Conservation (phyloP, 2,113 vertebrate species). For the Meleagris gallopavo region DNA sequence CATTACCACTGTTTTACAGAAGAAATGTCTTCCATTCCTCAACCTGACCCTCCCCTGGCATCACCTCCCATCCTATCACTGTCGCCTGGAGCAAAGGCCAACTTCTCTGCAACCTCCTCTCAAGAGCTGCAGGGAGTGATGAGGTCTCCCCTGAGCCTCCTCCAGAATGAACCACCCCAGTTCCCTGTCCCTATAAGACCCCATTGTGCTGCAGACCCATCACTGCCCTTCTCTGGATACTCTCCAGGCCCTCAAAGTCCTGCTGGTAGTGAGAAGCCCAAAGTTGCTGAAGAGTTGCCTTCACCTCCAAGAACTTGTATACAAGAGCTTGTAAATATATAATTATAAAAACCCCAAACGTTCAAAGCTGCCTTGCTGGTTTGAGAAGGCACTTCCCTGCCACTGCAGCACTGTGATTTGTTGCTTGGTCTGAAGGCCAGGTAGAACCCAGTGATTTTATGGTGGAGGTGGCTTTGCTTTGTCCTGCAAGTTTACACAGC, state of each 20-base stretch:
- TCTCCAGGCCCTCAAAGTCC: background rate
- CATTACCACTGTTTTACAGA: too few relatives aligned
- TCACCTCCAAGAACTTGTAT: background rate
- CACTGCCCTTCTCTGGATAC: too few relatives aligned
- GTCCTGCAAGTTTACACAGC: background rate
- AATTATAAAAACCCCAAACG: conserved; percentile 29
- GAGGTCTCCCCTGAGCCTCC: too few relatives aligned
- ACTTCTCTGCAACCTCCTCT: background rate
- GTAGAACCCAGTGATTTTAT: background rate
- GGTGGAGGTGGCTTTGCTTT: background rate
- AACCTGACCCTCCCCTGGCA: too few relatives aligned
- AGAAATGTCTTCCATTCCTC: too few relatives aligned
- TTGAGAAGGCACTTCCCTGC: conserved; percentile 19
- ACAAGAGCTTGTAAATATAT: background rate
- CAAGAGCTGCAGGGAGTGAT: too few relatives aligned
- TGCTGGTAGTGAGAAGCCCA: too few relatives aligned
- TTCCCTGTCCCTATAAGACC: too few relatives aligned
- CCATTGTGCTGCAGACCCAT: too few relatives aligned
- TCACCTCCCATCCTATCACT: too few relatives aligned
- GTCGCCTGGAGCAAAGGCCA: too few relatives aligned
- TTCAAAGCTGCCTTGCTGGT: conserved; percentile 27
- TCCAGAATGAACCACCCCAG: too few relatives aligned
- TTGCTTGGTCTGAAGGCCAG: background rate
- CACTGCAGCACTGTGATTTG: background rate
- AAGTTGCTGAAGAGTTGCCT: background rate